Base-by-base conservation (phyloP, 2,797 vertebrate genomes). In the Danio aesculapii region DNA sequence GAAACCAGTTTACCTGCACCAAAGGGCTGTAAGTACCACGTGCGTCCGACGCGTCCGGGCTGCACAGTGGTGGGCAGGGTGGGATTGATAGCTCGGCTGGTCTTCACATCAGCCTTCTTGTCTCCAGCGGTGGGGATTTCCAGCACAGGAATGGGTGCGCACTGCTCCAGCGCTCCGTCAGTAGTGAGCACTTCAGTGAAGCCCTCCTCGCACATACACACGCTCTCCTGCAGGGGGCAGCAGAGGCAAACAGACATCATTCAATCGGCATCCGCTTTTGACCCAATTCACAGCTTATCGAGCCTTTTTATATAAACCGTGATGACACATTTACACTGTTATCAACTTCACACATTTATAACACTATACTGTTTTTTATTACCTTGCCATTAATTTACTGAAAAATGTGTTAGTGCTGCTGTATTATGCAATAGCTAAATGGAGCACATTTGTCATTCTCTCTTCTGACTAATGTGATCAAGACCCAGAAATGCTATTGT, bases 21-120 rank as follows among this genome's bases (percentile, higher is more conserved):
- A 84, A 98, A 97, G 10, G 97, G 98, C 90, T 98, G 97, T 69
- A 99, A 95, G 95, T 98, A 99, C 98, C 98, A 99, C 82, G 96
- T 96, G 81, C 96, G 95, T n/a, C 95, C 97, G 0, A 85, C 84
- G 77, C 95, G 93, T 81, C 96, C 97, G 1, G 96, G 93, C 87
- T 94, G 95, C 81, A 92, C 91, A 81, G 92, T 94, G 87, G 93
- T 92, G 74, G 96, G 92, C 80, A 93, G 91, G 11, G 98, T 98
- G 66, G 98, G 97, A 87, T 98, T 96, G 44, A 97, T 89, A 78
- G 97, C 97, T 78, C 97, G 95, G 79, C 97, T 98, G 84, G 97
- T 99, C 95, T 99, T 98, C 89, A 98, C 96, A 9, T 98, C 97
- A 16, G 92, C 94, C 76, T 94, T 96, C 89, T 95, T 96, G 91